Percentiles rank a stretch among this genome's conserved stretches.
phyloP scores from a whole-genome alignment of 2,113 vertebrate species.

The Megaleporinus macrocephalus region DNA sequence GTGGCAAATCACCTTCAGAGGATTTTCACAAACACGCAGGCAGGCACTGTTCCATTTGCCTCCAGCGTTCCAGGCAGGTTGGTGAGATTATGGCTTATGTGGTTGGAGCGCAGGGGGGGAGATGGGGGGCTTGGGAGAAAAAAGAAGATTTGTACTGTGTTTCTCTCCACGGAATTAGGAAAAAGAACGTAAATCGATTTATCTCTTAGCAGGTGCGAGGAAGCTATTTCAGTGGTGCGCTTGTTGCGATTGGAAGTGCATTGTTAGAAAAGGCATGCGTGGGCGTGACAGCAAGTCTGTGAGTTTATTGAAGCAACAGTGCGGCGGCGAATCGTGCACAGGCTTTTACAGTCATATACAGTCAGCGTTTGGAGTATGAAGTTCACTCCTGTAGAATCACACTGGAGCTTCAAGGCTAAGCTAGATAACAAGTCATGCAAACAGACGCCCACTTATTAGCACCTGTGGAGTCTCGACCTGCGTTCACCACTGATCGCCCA shows the following conservation, averaged over 20 bases:
- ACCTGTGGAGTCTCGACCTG: too few relatives aligned
- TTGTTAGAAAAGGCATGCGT: neutral
- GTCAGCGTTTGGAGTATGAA: too few relatives aligned
- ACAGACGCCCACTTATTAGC: too few relatives aligned
- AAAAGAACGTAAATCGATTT: neutral
- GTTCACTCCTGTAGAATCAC: too few relatives aligned
- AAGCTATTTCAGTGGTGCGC: conserved; percentile 15
- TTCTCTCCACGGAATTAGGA: neutral
- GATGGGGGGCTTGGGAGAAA: too few relatives aligned
- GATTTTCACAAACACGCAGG: neutral
- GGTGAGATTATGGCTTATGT: neutral
- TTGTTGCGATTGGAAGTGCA: neutral
- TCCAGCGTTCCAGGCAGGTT: neutral
- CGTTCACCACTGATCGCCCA: too few relatives aligned
- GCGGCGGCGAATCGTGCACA: too few relatives aligned
- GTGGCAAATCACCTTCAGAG: conserved; percentile 35
- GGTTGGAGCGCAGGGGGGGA: too few relatives aligned
- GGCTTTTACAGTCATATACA: too few relatives aligned
- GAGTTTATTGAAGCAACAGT: too few relatives aligned
- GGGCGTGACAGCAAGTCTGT: neutral
- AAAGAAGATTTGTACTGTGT: neutral
- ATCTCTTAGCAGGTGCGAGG: neutral
- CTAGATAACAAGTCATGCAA: too few relatives aligned
- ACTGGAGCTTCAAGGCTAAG: too few relatives aligned
- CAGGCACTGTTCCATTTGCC: neutral